Conservation (phyloP, 2,113 vertebrate species). For the Neogobius melanostomus region DNA sequence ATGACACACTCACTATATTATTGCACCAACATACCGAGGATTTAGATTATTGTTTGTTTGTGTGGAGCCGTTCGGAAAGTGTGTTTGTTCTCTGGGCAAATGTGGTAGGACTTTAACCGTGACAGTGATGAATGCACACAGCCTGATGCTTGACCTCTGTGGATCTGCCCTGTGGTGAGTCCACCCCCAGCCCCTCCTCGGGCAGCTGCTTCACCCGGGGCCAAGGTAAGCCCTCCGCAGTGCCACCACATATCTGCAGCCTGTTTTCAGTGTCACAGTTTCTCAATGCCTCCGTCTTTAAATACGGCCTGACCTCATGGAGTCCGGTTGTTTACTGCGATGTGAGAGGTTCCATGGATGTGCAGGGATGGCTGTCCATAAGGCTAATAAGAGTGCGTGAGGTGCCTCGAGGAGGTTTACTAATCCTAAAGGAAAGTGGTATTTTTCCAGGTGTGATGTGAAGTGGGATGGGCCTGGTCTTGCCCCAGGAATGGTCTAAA, state of each 20-base stretch:
- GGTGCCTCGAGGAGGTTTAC: constrained; percentile 36
- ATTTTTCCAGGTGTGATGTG: constrained; percentile 64
- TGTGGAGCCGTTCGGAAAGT: background rate
- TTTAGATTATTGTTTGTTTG: background rate
- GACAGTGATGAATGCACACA: constrained; percentile 34
- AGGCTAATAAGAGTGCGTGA: constrained; percentile 28
- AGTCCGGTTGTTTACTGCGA: constrained; percentile 60
- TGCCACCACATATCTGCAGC: constrained; percentile 43
- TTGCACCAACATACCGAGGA: background rate
- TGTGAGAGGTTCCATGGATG: constrained; percentile 9
- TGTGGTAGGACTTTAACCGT: constrained; percentile 12
- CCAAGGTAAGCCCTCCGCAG: constrained; percentile 59
- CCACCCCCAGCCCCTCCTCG: constrained; percentile 16
- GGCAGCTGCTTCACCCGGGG: constrained; percentile 51
- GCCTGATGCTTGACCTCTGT: constrained; percentile 26
- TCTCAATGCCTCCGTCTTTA: constrained; percentile 39
- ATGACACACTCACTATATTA: too few relatives aligned
- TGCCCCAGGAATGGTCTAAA: constrained; percentile 71
- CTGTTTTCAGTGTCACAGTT: constrained; percentile 41
- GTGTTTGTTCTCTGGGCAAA: background rate
- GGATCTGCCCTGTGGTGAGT: constrained; percentile 28
- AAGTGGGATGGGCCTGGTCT: constrained; percentile 69
- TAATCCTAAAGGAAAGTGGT: constrained; percentile 57
- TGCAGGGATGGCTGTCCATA: constrained; percentile 34
- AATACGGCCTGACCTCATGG: constrained; percentile 61